Conservation (phyloP, 2,113 vertebrate genomes). For the Alethe castanea region DNA sequence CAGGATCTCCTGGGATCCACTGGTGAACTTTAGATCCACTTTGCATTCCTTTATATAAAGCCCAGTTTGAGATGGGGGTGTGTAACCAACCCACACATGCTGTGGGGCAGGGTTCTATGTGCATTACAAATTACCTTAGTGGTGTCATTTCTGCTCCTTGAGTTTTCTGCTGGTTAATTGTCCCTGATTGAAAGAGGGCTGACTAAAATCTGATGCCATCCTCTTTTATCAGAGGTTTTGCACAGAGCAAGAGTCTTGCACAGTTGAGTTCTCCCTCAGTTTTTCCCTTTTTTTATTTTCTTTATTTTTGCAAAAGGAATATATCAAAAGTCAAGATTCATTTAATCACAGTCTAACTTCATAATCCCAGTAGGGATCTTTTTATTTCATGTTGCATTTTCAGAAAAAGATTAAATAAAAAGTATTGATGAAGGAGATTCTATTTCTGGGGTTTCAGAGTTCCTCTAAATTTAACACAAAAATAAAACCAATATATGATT, state of each 20-base stretch:
- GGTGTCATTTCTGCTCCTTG: background rate
- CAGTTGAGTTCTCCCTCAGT: background rate
- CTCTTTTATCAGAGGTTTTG: background rate
- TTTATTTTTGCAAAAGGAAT: background rate
- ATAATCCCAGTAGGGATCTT: background rate
- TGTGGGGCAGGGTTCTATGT: background rate
- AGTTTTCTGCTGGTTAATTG: background rate
- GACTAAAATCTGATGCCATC: background rate
- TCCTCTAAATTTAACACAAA: background rate
- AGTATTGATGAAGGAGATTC: background rate
- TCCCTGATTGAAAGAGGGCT: background rate
- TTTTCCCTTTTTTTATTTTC: background rate
- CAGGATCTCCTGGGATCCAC: background rate
- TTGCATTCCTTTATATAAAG: background rate
- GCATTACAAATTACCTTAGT: background rate
- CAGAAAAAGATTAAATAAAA: background rate
- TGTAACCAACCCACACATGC: background rate
- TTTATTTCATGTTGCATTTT: background rate
- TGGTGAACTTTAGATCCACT: background rate
- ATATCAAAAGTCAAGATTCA: background rate
- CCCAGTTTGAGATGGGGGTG: background rate
- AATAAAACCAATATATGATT: background rate
- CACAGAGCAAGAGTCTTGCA: background rate
- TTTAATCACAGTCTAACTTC: background rate
- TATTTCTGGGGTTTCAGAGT: background rate